phyloP scores from a whole-genome alignment of 2,888 invertebrate genomes.

The Liopterus haemorrhoidalis region DNA sequence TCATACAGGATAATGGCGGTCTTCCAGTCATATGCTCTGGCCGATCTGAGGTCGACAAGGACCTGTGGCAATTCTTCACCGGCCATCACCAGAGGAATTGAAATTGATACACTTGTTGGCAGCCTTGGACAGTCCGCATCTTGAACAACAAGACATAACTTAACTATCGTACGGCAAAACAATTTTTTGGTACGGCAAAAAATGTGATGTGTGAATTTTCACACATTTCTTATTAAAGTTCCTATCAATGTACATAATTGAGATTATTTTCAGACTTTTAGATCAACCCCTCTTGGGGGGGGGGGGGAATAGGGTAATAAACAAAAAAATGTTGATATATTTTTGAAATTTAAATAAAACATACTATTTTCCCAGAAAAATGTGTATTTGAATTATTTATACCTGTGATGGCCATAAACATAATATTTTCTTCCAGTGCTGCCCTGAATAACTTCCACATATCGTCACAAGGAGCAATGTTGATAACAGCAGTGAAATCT shows the following conservation, averaged over 20 bases:
- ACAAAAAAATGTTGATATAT: too few relatives aligned
- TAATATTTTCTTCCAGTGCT: constrained; percentile 57
- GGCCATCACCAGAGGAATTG: constrained; percentile 60
- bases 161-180: constrained; percentile 1
- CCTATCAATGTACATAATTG: too few relatives aligned
- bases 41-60: constrained; percentile 65
- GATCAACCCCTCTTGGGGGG: too few relatives aligned
- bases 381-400: too few relatives aligned
- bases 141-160: constrained; percentile 32
- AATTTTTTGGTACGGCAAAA: too few relatives aligned
- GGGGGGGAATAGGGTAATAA: too few relatives aligned
- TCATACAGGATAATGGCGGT: constrained; percentile 68
- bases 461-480: constrained; percentile 65
- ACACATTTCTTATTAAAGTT: too few relatives aligned
- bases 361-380: too few relatives aligned
- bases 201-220: too few relatives aligned
- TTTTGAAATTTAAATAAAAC: too few relatives aligned
- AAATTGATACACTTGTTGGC: constrained; percentile 61
- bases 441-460: constrained; percentile 67
- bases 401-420: constrained; percentile 69
- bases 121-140: constrained; percentile 75
- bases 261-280: too few relatives aligned
- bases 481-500: constrained; percentile 70
- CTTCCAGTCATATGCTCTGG: constrained; percentile 63
- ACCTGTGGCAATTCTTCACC: constrained; percentile 75